Conservation (phyloP, 2,888 invertebrate genomes). For the Hoplodrina blanda region DNA sequence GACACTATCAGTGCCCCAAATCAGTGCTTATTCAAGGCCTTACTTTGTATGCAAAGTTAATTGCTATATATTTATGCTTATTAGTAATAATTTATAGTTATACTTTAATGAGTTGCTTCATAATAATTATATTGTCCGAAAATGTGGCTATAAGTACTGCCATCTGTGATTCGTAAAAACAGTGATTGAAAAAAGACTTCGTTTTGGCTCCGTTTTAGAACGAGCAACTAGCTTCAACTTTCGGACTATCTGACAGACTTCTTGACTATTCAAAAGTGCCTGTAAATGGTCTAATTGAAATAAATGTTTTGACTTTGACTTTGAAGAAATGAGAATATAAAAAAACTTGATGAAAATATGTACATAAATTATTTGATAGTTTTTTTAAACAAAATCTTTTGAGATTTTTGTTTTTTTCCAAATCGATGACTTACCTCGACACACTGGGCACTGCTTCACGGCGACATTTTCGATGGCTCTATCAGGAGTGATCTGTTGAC, state of each 20-base stretch:
- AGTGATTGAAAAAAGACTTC: no score
- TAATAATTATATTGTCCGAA: neutral
- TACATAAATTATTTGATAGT: no score
- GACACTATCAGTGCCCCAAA: conserved; percentile 51
- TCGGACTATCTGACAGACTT: no score
- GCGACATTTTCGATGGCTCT: conserved; percentile 71
- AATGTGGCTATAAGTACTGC: neutral
- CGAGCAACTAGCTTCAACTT: no score
- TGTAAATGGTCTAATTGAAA: no score
- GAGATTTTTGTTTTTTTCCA: neutral
- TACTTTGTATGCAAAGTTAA: conserved; percentile 17
- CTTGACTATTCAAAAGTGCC: no score
- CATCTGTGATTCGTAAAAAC: no score
- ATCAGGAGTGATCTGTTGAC: conserved; percentile 73
- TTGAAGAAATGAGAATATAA: no score
- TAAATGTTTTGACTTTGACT: no score
- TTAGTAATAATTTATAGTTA: neutral
- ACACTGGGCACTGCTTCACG: conserved; percentile 49
- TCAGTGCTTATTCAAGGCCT: conserved; percentile 31
- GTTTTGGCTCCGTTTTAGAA: no score
- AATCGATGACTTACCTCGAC: conserved; percentile 46
- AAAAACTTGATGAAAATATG: no score
- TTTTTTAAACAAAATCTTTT: no score
- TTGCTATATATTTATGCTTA: neutral
- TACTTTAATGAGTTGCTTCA: neutral